Evolutionary conservation across 2,797 vertebrate species (phyloP), one percentile per base, ranked within the genome.

Genomic region (Balearica regulorum): DNA sequence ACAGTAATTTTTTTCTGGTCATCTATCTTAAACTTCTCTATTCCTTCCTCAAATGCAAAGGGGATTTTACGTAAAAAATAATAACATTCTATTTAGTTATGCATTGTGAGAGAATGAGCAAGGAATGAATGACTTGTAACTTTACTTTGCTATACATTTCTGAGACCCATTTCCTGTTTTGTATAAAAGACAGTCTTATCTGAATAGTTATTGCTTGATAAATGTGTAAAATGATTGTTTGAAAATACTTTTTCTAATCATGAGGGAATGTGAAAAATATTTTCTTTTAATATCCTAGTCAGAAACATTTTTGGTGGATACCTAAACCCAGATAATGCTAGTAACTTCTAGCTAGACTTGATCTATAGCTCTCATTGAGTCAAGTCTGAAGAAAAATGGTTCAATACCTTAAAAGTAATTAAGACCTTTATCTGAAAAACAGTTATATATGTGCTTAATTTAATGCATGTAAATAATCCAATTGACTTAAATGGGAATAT

Each of bases 341-440:
- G 85, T 89, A 90, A 93, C 86, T 84, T 94, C 85, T 87, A 66
- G 73, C 75, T 85, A 80, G 90, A 70, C 87, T 93, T 96, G 93
- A 96, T 96, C 88, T 97, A 94, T 96, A 94, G 94, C 70, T 94
- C 83, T 95, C 83, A 95, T 93, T 96, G 96, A 95, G 93, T 96
- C 93, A 94, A 94, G 91, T 92, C 81, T 71, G 90, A 95, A 96
- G 96, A 96, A 94, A 96, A 96, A 96, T 95, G 84, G 95, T 95
- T 95, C 96, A 94, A 94, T 90, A 80, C 68, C 90, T 94, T 87
- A 75, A 87, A 97, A 97, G 95, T 95, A 97, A 95, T 96, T 96
- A 96, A 96, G 95, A 96, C 91, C 86, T 94, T 97, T 96, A 94
- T 96, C 95, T 95, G 96, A 94, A 91, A 94, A 95, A 49, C 91